Base-by-base conservation (phyloP, 2,113 vertebrate species). In the Helogale parvula region DNA sequence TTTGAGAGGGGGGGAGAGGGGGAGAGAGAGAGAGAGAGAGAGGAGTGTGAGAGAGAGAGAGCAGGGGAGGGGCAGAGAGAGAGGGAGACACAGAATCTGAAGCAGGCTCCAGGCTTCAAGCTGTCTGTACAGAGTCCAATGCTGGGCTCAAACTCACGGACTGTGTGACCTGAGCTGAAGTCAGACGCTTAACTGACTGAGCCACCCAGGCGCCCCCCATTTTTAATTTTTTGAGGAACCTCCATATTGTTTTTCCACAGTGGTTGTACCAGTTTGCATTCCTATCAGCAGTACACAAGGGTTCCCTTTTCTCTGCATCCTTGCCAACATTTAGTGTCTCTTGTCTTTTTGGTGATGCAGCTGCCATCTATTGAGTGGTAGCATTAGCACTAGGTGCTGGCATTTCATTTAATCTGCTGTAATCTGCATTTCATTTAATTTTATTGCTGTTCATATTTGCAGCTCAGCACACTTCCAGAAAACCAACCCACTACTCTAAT, bases 351-450 rank as follows among this genome's bases (percentile, higher is more conserved):
- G 17, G 45, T 0, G 31, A 85, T 77, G 35, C 47, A 84, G 29
- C n/a, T 80, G 45, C 50, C 52, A 57, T 76, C 94, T 69, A 60
- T 27, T 69, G 31, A 95, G 65, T 41, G 85, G 31, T 52, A 50
- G 50, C 13, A 50, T 50, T 50, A 50, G 50, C 88, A 7, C 57
- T 88, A 77, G 4, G 54, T 69, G 5, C 33, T 84, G 17, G 0
- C 31, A 93, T 90, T 84, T 93, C 31, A 54, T 60, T 94, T 94
- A 80, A 92, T 87, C 21, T 77, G 17, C 13, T 77, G 52, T 82
- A 16, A 72, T 54, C 86, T 69, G n/a, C 14, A 72, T 88, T 92
- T 60, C 25, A 92, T 71, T 89, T 50, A n/a, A 33, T 90, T 77
- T 80, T 9, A 15, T 94, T 87, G 13, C 25, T 31, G 3, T 68